Evolutionary conservation across 2,113 vertebrate genomes (phyloP).

Genomic region (Cygnus atratus): DNA sequence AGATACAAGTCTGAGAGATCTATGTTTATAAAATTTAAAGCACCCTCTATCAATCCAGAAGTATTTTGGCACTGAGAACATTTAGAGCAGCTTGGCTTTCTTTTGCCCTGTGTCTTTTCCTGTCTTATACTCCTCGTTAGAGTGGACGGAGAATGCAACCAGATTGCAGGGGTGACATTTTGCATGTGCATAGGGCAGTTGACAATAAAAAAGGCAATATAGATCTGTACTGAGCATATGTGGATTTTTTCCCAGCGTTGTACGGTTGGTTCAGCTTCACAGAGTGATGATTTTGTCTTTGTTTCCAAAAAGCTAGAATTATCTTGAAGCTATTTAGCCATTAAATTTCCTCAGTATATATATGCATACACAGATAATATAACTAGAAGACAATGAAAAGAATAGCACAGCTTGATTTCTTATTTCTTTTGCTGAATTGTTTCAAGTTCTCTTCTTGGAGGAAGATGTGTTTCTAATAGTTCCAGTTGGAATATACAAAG

Average conservation of each 20-base stretch:
- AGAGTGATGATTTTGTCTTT: background rate
- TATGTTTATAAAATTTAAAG: background rate
- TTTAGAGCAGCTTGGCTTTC: background rate
- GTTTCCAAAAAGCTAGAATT: background rate
- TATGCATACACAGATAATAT: background rate
- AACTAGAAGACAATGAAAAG: background rate
- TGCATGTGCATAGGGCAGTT: background rate
- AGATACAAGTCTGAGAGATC: background rate
- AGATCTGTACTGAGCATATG: background rate
- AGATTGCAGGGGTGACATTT: background rate
- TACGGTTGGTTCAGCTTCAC: background rate
- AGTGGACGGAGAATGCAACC: background rate
- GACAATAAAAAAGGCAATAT: background rate
- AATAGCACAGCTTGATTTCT: slow-evolving; percentile 1
- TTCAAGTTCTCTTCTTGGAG: background rate
- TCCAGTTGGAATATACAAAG: slow-evolving; percentile 35
- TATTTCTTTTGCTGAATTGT: slow-evolving; percentile 29
- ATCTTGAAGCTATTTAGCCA: background rate
- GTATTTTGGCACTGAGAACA: background rate
- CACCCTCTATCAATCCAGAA: background rate
- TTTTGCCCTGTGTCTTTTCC: background rate
- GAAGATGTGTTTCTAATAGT: slow-evolving; percentile 1
- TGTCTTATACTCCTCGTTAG: background rate
- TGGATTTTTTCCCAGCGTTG: background rate
- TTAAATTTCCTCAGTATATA: background rate